phyloP scores from a whole-genome alignment of 1,140 invertebrate genomes.

The Araneus ventricosus region DNA sequence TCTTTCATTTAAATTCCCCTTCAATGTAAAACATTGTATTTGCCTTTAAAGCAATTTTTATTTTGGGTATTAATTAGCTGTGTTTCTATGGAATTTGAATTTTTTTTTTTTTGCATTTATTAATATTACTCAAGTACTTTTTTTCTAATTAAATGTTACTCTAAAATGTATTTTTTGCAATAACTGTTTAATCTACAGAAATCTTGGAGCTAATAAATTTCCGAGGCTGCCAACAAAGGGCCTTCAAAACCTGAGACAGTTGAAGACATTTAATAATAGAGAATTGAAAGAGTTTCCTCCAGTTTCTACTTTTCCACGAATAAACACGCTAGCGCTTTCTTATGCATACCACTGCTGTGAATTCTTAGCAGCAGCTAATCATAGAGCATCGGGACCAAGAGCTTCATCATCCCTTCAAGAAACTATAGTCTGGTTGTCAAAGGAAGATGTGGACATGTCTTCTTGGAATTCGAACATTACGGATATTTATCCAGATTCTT shows the following conservation, averaged over 20 bases:
- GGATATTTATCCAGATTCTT: slow-evolving; percentile 82
- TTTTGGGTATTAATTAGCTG: too few relatives aligned
- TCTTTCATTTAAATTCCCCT: too few relatives aligned
- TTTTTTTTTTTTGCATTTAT: too few relatives aligned
- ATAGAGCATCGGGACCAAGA: neutral
- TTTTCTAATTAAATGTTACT: too few relatives aligned
- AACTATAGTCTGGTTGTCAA: slow-evolving; percentile 85
- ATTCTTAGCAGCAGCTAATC: slow-evolving; percentile 79
- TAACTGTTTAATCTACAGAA: slow-evolving; percentile 83
- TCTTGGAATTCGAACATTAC: slow-evolving; percentile 87
- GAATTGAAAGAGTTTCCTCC: slow-evolving; percentile 92
- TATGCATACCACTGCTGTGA: slow-evolving; percentile 98
- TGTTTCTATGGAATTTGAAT: too few relatives aligned
- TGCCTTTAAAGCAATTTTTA: too few relatives aligned
- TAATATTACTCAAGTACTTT: too few relatives aligned
- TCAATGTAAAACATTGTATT: too few relatives aligned
- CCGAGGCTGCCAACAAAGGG: slow-evolving; percentile 90
- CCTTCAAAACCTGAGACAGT: slow-evolving; percentile 87
- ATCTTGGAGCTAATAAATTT: slow-evolving; percentile 95
- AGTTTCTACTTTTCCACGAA: slow-evolving; percentile 90
- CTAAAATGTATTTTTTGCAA: too few relatives aligned
- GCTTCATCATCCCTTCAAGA: slow-evolving; percentile 81
- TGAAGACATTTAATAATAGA: slow-evolving; percentile 96
- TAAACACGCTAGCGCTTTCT: slow-evolving; percentile 88
- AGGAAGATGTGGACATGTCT: slow-evolving; percentile 86